Base-by-base conservation (phyloP, 2,113 vertebrate genomes). In the Regulus satrapa region DNA sequence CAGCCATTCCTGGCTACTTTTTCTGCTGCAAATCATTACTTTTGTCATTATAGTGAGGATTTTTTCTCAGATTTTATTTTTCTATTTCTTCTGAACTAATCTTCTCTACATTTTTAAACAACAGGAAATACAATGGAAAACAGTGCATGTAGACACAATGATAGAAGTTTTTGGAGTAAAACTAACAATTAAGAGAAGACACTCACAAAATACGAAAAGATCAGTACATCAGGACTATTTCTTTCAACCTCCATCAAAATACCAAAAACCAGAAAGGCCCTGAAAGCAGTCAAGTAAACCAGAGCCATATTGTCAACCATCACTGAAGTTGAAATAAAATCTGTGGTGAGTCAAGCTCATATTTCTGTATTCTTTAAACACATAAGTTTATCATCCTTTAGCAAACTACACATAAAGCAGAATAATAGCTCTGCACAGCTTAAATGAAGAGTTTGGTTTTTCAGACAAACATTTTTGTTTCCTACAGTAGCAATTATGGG, bases 401-500 rank as follows among this genome's bases (percentile, higher is more conserved):
- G 94, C 78, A 96, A 97, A 94, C 85, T 96, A 75, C 90, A 95
- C 93, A 96, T 74, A 95, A 97, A 97, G 43, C 41, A 77, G 91
- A 95, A 92, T 91, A 98, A 87, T 40, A 94, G 87, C 80, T 96
- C 92, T 97, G 85, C 56, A 92, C 87, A 88, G 93, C 81, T 88
- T 76, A 97, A 96, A 97, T 96, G 82, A 96, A 88, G 94, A 96
- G 85, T 96, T 96, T 94, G 89, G 77, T 78, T 95, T 97, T 94
- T 94, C 95, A 96, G 94, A 97, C 6, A 46, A 97, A 95, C 90
- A 94, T 98, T 97, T 98, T 97, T 97, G 97, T 98, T 98, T 98
- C 97, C 98, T 97, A 98, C 97, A 97, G 96, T 98, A 98, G 97
- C 98, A 98, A 98, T 97, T 98, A 98, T 96, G 98, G 97, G 98